Evolutionary conservation across 2,797 vertebrate genomes (phyloP), one percentile per base, ranked within the genome.

Genomic region (Phataginus tricuspis): DNA sequence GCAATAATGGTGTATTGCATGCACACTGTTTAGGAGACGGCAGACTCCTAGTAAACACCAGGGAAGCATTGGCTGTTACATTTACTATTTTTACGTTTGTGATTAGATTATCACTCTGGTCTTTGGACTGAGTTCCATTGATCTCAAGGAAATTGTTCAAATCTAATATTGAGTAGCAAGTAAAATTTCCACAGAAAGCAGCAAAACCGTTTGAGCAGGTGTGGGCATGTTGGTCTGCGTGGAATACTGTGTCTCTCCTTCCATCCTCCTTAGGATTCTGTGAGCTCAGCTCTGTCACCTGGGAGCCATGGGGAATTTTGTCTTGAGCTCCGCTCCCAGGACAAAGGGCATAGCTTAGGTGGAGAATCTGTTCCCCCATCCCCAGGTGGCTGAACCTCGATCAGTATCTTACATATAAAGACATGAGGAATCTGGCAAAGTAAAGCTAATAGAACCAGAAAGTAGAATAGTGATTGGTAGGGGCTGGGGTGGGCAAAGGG

Each of bases 121-220:
- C 25, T 96, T 92, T 66, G 45, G n/a, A 74, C 19, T 61, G 25
- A 80, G 42, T 90, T 92, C 37, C 37, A 91, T 87, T 87, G 19
- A 9, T 63, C 25, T 91, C 37, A 68, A 49, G 53, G 27, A 14
- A 71, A 92, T 51, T 87, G 71, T 87, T 90, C 31, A 69, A 94
- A 96, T 68, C 15, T 55, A 89, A 55, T n/a, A 53, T 37, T 72
- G 59, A 53, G 3, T n/a, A 39, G 12, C 29, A 55, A 80, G 82
- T 90, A 19, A 86, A 84, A 68, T 82, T 82, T 93, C 13, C 25
- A 34, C 61, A 29, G 39, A 72, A 77, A 31, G n/a, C 29, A 64
- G 77, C 57, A 86, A 72, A 31, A 45, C 31, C 55, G 25, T 72
- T 64, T 10, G 0, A 86, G 27, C 4, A 42, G 6, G 34, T 74